A percentile compares a stretch with the other conserved stretches of the same genome.
These are phyloP conservation scores for Fragum whitleyi DNA, from an alignment of 2,888 invertebrate species.

Conservation along the genomic window DNA sequence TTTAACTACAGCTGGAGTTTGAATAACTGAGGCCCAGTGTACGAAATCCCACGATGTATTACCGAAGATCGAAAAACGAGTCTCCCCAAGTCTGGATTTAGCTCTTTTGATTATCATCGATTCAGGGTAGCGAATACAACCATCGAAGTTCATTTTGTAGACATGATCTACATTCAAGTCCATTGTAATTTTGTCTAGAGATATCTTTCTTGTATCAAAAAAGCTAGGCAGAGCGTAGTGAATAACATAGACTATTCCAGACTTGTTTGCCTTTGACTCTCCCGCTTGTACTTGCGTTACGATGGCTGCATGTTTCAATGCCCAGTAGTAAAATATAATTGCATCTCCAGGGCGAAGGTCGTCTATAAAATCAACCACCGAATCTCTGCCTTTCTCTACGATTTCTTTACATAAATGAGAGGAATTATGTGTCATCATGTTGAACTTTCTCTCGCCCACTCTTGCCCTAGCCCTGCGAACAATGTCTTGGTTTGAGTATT, in stretches of 20 bases:
- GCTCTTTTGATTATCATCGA: conserved; percentile 32
- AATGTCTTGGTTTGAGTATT: conserved; percentile 21
- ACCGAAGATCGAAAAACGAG: conserved; percentile 1
- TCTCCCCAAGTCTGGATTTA: conserved; percentile 32
- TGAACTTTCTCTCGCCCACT: conserved; percentile 34
- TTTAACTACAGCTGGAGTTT: conserved; percentile 22
- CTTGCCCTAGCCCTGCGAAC: conserved; percentile 30
- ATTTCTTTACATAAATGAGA: conserved; percentile 33
- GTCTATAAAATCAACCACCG: background rate
- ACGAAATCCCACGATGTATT: conserved; percentile 48
- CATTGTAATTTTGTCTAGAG: conserved; percentile 25
- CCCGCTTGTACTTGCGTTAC: conserved; percentile 14
- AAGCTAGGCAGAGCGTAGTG: conserved; percentile 38
- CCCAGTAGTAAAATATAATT: conserved; percentile 41
- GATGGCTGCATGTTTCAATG: conserved; percentile 34
- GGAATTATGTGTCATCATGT: conserved; percentile 24
- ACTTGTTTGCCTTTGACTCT: conserved; percentile 14
- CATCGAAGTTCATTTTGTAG: conserved; percentile 33
- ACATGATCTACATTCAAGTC: conserved; percentile 19
- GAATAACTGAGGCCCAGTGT: conserved; percentile 55
- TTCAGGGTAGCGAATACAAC: conserved; percentile 28
- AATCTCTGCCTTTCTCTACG: conserved; percentile 21
- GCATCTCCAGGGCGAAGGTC: conserved; percentile 38
- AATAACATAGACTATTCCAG: conserved; percentile 20
- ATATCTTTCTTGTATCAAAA: conserved; percentile 26